These are phyloP conservation scores for Strigops habroptila DNA, from an alignment of 2,113 vertebrate genomes.

Conservation along the genomic window DNA sequence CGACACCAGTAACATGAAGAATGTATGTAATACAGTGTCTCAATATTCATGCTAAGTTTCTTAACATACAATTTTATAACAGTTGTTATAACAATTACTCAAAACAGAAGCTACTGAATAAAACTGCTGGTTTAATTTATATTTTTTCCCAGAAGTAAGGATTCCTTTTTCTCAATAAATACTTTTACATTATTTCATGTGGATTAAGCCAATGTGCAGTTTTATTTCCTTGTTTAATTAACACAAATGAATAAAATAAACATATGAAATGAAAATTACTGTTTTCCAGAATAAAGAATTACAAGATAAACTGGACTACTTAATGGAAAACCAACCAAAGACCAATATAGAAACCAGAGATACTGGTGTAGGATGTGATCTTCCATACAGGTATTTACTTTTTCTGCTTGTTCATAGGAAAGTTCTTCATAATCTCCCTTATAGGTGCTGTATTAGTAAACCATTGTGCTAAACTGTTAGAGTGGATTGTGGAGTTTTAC, in stretches of 20 bases:
- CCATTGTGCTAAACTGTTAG: neutral
- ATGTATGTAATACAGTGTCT: neutral
- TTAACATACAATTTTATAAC: neutral
- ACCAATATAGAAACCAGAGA: conserved; percentile 82
- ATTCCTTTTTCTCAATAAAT: neutral
- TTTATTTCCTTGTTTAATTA: neutral
- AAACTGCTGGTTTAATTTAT: neutral
- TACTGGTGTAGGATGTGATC: conserved; percentile 84
- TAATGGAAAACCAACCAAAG: conserved; percentile 84
- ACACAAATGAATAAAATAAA: neutral
- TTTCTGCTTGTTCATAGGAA: neutral
- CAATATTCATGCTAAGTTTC: neutral
- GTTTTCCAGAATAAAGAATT: conserved; percentile 93
- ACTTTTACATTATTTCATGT: neutral
- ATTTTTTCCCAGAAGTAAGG: neutral
- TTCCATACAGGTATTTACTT: conserved; percentile 82
- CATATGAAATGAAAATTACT: neutral
- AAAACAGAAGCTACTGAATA: neutral
- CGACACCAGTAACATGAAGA: neutral
- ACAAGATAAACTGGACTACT: conserved; percentile 94
- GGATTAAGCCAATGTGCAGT: neutral
- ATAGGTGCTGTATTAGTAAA: neutral
- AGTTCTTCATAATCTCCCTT: neutral
- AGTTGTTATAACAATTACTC: neutral
- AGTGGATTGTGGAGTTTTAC: neutral